phyloP scores from a whole-genome alignment of 2,797 vertebrate genomes.

The Xenentodon cancila region DNA sequence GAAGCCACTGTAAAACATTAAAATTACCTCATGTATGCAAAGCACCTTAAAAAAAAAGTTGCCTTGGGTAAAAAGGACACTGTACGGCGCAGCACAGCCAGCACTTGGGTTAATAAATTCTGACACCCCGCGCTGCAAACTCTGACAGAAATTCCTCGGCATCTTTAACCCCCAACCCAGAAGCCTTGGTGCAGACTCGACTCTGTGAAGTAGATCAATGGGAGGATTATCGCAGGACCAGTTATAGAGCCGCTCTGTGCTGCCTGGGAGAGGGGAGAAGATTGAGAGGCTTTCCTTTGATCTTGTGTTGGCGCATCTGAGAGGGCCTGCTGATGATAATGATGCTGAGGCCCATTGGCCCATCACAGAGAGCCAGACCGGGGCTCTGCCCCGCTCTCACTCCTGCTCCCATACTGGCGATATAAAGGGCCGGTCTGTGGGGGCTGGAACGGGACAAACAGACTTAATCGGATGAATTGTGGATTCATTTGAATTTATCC shows the following conservation, averaged over 20 bases:
- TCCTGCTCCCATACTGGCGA: slow-evolving; percentile 34
- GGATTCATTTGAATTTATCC: slow-evolving; percentile 63
- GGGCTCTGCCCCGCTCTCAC: slow-evolving; percentile 39
- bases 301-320: slow-evolving; percentile 71
- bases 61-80: slow-evolving; percentile 27
- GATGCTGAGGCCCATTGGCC: slow-evolving; percentile 68
- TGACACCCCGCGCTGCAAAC: slow-evolving; percentile 59
- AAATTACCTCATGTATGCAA: slow-evolving; percentile 48
- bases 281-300: slow-evolving; percentile 80
- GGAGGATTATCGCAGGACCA: slow-evolving; percentile 77
- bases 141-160: slow-evolving; percentile 74
- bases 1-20: slow-evolving; percentile 60
- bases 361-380: slow-evolving; percentile 51
- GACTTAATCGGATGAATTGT: slow-evolving; percentile 64
- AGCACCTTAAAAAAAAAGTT: slow-evolving; percentile 61
- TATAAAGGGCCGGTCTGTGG: slow-evolving; percentile 59
- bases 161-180: slow-evolving; percentile 74
- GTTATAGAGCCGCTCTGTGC: slow-evolving; percentile 75
- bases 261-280: slow-evolving; percentile 76
- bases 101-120: slow-evolving; percentile 55
- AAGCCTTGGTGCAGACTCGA: slow-evolving; percentile 65
- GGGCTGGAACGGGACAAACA: slow-evolving; percentile 63
- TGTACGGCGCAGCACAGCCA: slow-evolving; percentile 29
- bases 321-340: slow-evolving; percentile 74
- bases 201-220: slow-evolving; percentile 79